phyloP scores from a whole-genome alignment of 2,797 vertebrate species.

The Columba guinea region DNA sequence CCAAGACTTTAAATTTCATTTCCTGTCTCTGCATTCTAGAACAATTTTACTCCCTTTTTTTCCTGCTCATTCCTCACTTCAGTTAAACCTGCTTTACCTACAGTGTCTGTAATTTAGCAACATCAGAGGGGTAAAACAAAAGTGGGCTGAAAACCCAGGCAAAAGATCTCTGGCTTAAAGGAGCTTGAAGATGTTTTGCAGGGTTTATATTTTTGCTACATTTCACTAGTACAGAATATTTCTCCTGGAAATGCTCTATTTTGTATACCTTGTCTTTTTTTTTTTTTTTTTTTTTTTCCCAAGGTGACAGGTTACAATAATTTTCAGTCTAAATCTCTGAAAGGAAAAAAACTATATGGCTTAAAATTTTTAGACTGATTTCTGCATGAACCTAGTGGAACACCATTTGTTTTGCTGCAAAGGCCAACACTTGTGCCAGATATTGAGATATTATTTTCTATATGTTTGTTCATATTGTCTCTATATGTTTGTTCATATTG shows the following conservation, averaged over 20 bases:
- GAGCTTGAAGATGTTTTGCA: background rate
- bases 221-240: background rate
- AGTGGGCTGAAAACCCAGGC: background rate
- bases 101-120: background rate
- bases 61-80: background rate
- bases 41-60: background rate
- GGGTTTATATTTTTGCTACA: background rate
- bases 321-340: background rate
- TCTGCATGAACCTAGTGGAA: background rate
- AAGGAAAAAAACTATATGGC: background rate
- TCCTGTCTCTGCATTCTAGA: background rate
- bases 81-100: background rate
- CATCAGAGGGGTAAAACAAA: background rate
- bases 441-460: background rate
- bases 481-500: conserved; percentile 12
- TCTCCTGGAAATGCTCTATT: background rate
- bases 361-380: background rate
- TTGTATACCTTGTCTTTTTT: background rate
- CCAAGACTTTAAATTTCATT: background rate
- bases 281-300: background rate
- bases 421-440: background rate
- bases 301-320: background rate
- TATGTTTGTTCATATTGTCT: conserved; percentile 14
- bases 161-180: background rate
- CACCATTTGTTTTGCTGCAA: background rate